phyloP scores from a whole-genome alignment of 2,888 invertebrate genomes.

The Drosophila testacea region DNA sequence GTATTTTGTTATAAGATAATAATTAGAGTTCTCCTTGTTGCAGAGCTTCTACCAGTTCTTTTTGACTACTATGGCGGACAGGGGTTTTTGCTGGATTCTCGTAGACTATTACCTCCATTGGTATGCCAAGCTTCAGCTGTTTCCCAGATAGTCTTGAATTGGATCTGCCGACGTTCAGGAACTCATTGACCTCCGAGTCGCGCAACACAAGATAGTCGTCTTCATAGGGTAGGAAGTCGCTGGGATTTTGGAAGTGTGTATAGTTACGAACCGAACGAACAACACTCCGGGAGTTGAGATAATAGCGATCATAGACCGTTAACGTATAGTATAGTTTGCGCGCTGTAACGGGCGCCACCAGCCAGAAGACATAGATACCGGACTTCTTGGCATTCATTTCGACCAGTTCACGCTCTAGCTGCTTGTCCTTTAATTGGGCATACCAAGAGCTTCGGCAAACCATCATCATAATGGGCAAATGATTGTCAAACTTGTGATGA shows the following conservation, averaged over 20 bases:
- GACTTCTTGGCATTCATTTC: constrained; percentile 14
- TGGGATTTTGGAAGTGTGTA: constrained; percentile 42
- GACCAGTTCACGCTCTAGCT: constrained; percentile 30
- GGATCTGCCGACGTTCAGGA: constrained; percentile 3
- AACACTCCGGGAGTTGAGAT: constrained; percentile 44
- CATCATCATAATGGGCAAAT: constrained; percentile 50
- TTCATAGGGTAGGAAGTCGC: constrained; percentile 45
- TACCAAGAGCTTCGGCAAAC: constrained; percentile 53
- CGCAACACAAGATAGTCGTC: constrained; percentile 53
- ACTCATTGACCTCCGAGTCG: constrained; percentile 33
- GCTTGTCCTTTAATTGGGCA: constrained; percentile 47
- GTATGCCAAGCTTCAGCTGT: constrained; percentile 8
- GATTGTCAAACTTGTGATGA: constrained; percentile 27
- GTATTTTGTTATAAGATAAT: not conserved
- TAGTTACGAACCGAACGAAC: constrained; percentile 48
- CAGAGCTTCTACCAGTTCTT: constrained; percentile 28
- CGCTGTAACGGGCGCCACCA: constrained; percentile 41
- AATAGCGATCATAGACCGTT: constrained; percentile 49
- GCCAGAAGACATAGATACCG: constrained; percentile 59
- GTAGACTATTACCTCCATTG: constrained; percentile 45
- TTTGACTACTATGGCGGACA: constrained; percentile 16
- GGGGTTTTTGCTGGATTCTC: constrained; percentile 20
- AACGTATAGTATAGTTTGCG: constrained; percentile 47
- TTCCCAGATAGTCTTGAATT: not conserved
- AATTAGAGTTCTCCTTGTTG: constrained; percentile 4